phyloP scores from a whole-genome alignment of 2,888 invertebrate genomes.

The Pomacea canaliculata region DNA sequence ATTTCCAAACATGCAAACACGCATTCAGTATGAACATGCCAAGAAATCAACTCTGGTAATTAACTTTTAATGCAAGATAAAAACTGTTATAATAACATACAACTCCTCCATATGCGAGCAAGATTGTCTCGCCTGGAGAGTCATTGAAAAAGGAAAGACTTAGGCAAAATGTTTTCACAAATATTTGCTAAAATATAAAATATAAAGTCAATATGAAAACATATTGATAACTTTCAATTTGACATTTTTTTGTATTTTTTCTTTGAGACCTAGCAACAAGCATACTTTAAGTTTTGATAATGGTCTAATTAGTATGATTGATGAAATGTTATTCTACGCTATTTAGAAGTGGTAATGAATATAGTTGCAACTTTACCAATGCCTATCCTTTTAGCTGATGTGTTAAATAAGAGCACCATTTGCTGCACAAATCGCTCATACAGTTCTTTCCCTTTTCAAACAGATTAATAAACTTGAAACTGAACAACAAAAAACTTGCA shows the following conservation, averaged over 20 bases:
- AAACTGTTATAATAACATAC: no score
- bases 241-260: conserved; percentile 23
- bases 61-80: no score
- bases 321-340: background rate
- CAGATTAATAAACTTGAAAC: conserved; percentile 3
- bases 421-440: conserved; percentile 33
- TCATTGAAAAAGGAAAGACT: conserved; percentile 53
- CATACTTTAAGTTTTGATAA: background rate
- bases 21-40: no score
- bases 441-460: conserved; percentile 44
- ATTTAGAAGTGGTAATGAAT: conserved; percentile 11
- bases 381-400: background rate
- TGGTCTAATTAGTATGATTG: conserved; percentile 8
- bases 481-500: conserved; percentile 7
- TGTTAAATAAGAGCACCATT: conserved; percentile 22
- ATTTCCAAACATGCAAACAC: no score
- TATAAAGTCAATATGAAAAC: conserved; percentile 29
- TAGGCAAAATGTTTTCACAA: conserved; percentile 54
- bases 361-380: conserved; percentile 6
- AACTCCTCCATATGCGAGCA: no score
- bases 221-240: conserved; percentile 26
- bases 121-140: background rate
- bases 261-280: background rate
- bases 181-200: conserved; percentile 39
- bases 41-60: no score